A percentile compares a stretch with the other conserved stretches of the same genome.
These are phyloP conservation scores for Pteropus alecto DNA, from an alignment of 2,113 vertebrate species.

Conservation along the genomic window DNA sequence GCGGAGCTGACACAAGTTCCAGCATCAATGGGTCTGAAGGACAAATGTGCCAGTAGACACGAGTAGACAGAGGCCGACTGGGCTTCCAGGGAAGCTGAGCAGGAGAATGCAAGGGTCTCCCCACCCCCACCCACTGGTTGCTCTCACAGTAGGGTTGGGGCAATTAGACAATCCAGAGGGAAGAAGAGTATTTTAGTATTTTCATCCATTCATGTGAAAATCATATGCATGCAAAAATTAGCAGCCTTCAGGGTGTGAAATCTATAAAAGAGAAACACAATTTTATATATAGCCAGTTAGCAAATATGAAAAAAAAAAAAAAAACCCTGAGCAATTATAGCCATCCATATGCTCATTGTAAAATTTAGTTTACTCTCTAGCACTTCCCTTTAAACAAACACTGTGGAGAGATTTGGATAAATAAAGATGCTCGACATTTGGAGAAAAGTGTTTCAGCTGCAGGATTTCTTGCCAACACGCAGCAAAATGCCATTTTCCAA, in stretches of 20 bases:
- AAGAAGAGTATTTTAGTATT: conserved; percentile 67
- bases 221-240: conserved; percentile 77
- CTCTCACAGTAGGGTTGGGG: conserved; percentile 20
- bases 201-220: conserved; percentile 78
- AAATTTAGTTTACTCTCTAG: conserved; percentile 76
- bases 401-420: conserved; percentile 78
- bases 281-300: conserved; percentile 78
- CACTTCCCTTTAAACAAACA: conserved; percentile 78
- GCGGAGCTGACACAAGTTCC: background rate
- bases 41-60: background rate
- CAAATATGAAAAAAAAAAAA: conserved; percentile 69
- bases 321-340: conserved; percentile 70
- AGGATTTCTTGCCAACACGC: conserved; percentile 72
- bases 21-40: background rate
- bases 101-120: background rate
- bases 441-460: conserved; percentile 70
- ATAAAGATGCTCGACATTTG: conserved; percentile 79
- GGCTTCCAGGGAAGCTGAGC: background rate
- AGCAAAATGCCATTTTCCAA: conserved; percentile 73
- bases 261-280: conserved; percentile 77
- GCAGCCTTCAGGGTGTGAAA: conserved; percentile 75
- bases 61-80: background rate
- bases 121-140: background rate
- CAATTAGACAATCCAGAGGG: conserved; percentile 29
- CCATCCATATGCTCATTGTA: conserved; percentile 78